These are phyloP conservation scores for Phalacrocorax pelagicus DNA, from an alignment of 2,113 vertebrate genomes.

Conservation along the genomic window DNA sequence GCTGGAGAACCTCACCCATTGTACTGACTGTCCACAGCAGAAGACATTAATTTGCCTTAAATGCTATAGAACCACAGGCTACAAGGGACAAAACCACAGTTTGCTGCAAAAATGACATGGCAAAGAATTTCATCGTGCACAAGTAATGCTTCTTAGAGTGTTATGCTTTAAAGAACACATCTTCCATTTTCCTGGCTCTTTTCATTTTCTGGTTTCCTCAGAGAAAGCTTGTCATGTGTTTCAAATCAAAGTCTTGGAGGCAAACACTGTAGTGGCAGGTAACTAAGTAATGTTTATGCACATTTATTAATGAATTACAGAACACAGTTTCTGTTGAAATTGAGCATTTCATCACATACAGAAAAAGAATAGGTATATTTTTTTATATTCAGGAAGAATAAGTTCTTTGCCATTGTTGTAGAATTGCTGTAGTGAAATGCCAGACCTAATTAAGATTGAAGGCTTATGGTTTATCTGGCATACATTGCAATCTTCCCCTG, in stretches of 20 bases:
- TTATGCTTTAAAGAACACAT: background rate
- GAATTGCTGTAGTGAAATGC: background rate
- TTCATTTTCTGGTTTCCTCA: background rate
- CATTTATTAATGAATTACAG: background rate
- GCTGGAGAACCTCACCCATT: background rate
- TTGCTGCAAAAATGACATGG: background rate
- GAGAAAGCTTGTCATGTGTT: background rate
- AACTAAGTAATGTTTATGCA: background rate
- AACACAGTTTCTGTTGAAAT: background rate
- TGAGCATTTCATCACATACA: background rate
- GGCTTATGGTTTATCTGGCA: background rate
- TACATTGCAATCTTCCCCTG: background rate
- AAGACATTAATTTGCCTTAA: background rate
- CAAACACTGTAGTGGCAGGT: background rate
- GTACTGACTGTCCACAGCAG: background rate
- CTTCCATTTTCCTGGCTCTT: background rate
- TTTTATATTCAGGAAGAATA: background rate
- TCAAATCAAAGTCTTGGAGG: background rate
- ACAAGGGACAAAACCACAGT: background rate
- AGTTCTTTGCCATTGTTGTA: background rate
- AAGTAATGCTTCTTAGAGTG: background rate
- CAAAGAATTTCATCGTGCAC: background rate
- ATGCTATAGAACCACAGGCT: background rate
- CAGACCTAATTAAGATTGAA: background rate
- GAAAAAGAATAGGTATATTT: background rate